phyloP scores from a whole-genome alignment of 2,113 vertebrate genomes.

The Anarrhichthys ocellatus region DNA sequence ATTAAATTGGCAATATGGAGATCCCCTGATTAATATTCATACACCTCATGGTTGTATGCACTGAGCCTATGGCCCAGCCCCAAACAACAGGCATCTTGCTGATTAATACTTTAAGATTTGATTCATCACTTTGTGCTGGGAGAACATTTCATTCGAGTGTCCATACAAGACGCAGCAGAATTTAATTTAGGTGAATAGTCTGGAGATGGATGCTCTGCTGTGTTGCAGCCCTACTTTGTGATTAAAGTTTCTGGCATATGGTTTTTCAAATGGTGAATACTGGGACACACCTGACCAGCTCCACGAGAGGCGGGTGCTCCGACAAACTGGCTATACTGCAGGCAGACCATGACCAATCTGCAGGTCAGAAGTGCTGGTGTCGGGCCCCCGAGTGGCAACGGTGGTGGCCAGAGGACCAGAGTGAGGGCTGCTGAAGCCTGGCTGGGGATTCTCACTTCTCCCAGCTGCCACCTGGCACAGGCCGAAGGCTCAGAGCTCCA shows the following conservation, averaged over 20 bases:
- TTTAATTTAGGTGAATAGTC: constrained; percentile 40
- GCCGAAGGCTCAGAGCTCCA: constrained; percentile 68
- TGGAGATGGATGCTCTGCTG: constrained; percentile 33
- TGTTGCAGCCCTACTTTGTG: background rate
- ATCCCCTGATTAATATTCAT: constrained; percentile 54
- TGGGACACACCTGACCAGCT: background rate
- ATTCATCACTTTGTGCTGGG: constrained; percentile 48
- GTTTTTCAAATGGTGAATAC: constrained; percentile 7
- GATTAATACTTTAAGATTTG: constrained; percentile 54
- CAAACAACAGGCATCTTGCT: constrained; percentile 51
- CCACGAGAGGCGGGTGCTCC: constrained; percentile 8
- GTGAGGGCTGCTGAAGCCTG: constrained; percentile 72
- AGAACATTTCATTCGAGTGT: constrained; percentile 43
- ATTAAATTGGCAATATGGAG: constrained; percentile 46
- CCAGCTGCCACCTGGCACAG: constrained; percentile 86
- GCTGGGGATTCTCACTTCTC: constrained; percentile 76
- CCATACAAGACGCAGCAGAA: constrained; percentile 31
- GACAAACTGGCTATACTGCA: constrained; percentile 11
- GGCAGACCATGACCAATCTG: constrained; percentile 43
- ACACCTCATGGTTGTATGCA: constrained; percentile 14
- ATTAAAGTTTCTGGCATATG: background rate
- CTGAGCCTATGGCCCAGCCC: constrained; percentile 24
- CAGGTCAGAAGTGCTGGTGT: constrained; percentile 66
- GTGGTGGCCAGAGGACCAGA: constrained; percentile 68
- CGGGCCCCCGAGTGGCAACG: constrained; percentile 59